Percentiles rank a stretch among this genome's conserved stretches.
These are phyloP conservation scores for Ellobius talpinus DNA, from an alignment of 2,113 vertebrate genomes.

Conservation along the genomic window DNA sequence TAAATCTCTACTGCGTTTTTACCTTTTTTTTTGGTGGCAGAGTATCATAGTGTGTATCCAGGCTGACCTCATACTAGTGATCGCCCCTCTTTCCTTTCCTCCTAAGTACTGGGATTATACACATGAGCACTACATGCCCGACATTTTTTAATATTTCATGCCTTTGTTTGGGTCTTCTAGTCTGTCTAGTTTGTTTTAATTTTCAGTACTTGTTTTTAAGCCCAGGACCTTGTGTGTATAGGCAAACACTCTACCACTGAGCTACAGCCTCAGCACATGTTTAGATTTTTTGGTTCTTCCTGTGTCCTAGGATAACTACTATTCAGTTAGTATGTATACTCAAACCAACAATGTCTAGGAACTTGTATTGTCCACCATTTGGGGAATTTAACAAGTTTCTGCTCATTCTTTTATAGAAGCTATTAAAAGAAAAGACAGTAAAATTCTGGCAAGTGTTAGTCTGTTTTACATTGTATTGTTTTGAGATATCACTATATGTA, in stretches of 20 bases:
- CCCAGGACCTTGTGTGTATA: neutral
- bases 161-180: neutral
- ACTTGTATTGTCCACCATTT: neutral
- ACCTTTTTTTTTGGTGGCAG: neutral
- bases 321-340: neutral
- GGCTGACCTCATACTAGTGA: neutral
- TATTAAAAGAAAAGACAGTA: slow-evolving; percentile 30
- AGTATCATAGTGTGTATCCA: neutral
- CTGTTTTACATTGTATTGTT: neutral
- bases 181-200: neutral
- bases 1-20: neutral
- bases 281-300: neutral
- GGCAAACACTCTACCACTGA: neutral
- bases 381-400: neutral
- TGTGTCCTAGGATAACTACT: neutral
- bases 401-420: neutral
- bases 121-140: neutral
- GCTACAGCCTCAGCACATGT: neutral
- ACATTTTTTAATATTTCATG: neutral
- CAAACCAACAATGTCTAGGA: neutral
- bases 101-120: neutral
- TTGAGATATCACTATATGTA: neutral
- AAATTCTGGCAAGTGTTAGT: neutral
- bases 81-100: neutral
- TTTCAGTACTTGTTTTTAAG: neutral